These are phyloP conservation scores for Oryzias sinensis DNA, from an alignment of 2,797 vertebrate genomes.

Conservation along the genomic window DNA sequence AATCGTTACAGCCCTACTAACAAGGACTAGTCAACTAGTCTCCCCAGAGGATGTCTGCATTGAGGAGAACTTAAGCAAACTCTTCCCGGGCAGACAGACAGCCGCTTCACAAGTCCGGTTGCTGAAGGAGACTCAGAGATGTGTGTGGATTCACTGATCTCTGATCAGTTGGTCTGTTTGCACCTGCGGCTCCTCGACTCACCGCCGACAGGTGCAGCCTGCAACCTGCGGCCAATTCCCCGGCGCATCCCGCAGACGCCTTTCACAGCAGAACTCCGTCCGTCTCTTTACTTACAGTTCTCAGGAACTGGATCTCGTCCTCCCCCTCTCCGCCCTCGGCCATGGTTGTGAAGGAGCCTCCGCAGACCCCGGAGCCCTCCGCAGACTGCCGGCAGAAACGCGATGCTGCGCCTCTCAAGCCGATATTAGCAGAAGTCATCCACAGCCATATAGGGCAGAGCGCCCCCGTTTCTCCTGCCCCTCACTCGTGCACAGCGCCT, in stretches of 20 bases:
- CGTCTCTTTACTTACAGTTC: slow-evolving; percentile 89
- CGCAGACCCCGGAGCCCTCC: slow-evolving; percentile 85
- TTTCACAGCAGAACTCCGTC: neutral
- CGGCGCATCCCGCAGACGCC: slow-evolving; percentile 4
- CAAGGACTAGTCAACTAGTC: slow-evolving; percentile 32
- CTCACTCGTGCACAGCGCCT: slow-evolving; percentile 15
- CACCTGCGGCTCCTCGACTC: slow-evolving; percentile 53
- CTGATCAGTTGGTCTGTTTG: slow-evolving; percentile 21
- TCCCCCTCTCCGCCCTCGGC: slow-evolving; percentile 95
- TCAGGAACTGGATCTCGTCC: slow-evolving; percentile 98
- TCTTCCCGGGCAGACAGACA: slow-evolving; percentile 5
- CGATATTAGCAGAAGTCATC: slow-evolving; percentile 92
- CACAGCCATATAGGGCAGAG: slow-evolving; percentile 93
- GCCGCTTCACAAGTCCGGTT: no score
- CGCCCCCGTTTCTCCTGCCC: slow-evolving; percentile 38
- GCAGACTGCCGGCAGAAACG: slow-evolving; percentile 79
- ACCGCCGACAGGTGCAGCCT: slow-evolving; percentile 66
- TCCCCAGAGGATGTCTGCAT: slow-evolving; percentile 36
- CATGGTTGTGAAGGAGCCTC: slow-evolving; percentile 91
- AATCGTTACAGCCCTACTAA: no score
- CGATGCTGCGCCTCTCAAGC: slow-evolving; percentile 78
- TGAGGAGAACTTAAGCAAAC: slow-evolving; percentile 58
- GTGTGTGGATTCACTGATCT: no score
- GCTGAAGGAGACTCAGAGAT: no score
- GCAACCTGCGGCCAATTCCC: slow-evolving; percentile 50